Conservation (phyloP, 1,140 invertebrate genomes). For the Ganaspis sp. region DNA sequence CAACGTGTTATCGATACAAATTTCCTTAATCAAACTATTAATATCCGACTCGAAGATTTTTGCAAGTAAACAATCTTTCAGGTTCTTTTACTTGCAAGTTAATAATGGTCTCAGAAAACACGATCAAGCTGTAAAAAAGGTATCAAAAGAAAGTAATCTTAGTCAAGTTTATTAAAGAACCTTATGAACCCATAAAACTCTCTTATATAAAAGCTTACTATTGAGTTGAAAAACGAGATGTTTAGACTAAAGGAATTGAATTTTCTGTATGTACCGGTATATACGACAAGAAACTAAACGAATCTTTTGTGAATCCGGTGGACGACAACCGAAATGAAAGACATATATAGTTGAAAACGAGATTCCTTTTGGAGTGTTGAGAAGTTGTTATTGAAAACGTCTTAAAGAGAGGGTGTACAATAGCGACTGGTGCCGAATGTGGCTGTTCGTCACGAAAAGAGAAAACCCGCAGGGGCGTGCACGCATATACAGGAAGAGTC, state of each 20-base stretch:
- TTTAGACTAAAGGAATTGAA: slow-evolving; percentile 16
- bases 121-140: neutral
- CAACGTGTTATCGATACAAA: too few relatives aligned
- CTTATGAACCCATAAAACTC: too few relatives aligned
- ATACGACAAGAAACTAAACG: slow-evolving; percentile 28
- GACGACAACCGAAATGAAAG: slow-evolving; percentile 15
- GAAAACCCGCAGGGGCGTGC: slow-evolving; percentile 38
- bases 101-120: too few relatives aligned
- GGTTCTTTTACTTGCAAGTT: too few relatives aligned
- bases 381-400: slow-evolving; percentile 14
- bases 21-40: too few relatives aligned
- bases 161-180: too few relatives aligned
- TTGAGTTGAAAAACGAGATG: neutral
- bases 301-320: slow-evolving; percentile 33
- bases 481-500: slow-evolving; percentile 40
- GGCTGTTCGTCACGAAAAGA: slow-evolving; percentile 28
- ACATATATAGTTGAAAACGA: neutral
- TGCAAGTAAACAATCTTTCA: too few relatives aligned
- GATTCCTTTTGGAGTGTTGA: slow-evolving; percentile 25
- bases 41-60: too few relatives aligned
- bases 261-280: slow-evolving; percentile 18
- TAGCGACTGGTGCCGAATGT: slow-evolving; percentile 20
- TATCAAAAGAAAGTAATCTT: neutral
- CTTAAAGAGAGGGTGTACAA: slow-evolving; percentile 19
- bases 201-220: neutral